These are phyloP conservation scores for Hirudo medicinalis DNA, from an alignment of 1,140 invertebrate species.

Conservation along the genomic window DNA sequence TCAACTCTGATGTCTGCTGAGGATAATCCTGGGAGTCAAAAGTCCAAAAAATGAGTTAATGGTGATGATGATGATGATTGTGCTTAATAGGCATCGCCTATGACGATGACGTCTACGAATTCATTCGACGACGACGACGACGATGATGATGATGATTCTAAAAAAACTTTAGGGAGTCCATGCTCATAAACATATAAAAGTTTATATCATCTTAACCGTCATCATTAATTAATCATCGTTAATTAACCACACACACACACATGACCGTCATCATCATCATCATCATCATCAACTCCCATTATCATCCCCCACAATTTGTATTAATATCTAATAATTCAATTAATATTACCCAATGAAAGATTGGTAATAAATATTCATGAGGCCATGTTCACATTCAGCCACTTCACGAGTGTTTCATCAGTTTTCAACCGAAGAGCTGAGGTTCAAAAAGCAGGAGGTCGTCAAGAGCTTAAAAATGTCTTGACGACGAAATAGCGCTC, in stretches of 20 bases:
- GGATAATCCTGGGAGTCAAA: neutral
- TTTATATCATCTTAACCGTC: neutral
- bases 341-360: neutral
- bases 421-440: neutral
- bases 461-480: neutral
- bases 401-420: too few species aligned
- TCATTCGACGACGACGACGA: neutral
- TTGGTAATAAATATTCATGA: neutral
- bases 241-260: too few species aligned
- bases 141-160: neutral
- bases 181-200: neutral
- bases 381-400: neutral
- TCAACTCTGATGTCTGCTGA: neutral
- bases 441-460: neutral
- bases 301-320: neutral
- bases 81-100: too few species aligned
- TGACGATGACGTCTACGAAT: too few species aligned
- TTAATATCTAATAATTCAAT: neutral
- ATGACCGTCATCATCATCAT: neutral
- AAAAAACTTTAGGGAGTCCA: neutral
- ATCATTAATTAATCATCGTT: too few species aligned
- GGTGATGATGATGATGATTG: slow-evolving; percentile 1
- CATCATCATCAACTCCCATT: neutral
- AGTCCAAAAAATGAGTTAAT: neutral
- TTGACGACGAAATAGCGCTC: neutral